Percentiles rank a stretch among this genome's conserved stretches.
phyloP scores from a whole-genome alignment of 2,113 vertebrate species.

The Strigops habroptila region DNA sequence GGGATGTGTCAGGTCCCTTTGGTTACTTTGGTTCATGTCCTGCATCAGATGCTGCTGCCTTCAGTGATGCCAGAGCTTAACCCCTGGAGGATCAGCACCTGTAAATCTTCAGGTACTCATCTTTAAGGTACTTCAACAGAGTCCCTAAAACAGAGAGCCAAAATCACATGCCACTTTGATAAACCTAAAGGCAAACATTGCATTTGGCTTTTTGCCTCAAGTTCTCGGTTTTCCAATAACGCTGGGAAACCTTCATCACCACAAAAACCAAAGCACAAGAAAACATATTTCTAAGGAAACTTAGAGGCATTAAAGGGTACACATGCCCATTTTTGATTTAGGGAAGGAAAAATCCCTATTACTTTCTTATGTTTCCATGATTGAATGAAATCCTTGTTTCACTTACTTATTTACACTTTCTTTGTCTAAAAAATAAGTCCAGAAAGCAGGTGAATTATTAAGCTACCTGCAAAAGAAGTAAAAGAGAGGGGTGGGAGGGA shows the following conservation, averaged over 20 bases:
- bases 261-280: slow-evolving; percentile 14
- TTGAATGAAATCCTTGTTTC: neutral
- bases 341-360: neutral
- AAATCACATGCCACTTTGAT: neutral
- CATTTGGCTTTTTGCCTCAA: neutral
- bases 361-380: neutral
- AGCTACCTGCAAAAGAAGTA: neutral
- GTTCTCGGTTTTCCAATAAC: neutral
- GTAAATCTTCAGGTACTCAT: neutral
- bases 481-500: neutral
- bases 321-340: neutral
- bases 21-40: neutral
- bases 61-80: neutral
- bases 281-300: neutral
- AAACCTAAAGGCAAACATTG: neutral
- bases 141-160: neutral
- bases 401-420: neutral
- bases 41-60: neutral
- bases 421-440: neutral
- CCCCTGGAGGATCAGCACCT: neutral
- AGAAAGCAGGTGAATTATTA: neutral
- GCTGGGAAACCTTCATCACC: neutral
- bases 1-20: neutral
- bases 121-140: neutral
- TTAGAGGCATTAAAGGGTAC: neutral